phyloP scores from a whole-genome alignment of 92 coral and sea anemone species.

The Umimayanthus kanabou region DNA sequence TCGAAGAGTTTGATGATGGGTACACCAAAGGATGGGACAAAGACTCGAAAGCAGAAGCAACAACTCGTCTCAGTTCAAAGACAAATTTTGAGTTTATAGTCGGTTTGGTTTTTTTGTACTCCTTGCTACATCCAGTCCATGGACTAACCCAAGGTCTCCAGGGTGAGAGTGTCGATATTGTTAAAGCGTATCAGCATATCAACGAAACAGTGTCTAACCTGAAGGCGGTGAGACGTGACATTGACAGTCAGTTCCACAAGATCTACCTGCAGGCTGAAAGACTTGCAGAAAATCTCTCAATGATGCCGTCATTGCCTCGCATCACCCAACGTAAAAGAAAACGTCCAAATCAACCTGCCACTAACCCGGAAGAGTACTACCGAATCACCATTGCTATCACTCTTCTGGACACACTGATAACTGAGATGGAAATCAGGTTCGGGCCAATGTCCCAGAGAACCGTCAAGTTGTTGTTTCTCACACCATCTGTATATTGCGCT shows the following conservation, averaged over 20 bases:
- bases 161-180: no score
- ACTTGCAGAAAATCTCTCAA: neutral
- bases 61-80: no score
- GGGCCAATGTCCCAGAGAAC: neutral
- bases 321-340: neutral
- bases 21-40: no score
- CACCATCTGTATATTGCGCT: neutral
- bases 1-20: no score
- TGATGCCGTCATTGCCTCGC: slow-evolving; percentile 17
- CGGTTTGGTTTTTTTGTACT: no score
- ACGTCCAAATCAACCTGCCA: neutral
- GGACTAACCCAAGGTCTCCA: no score
- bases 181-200: no score
- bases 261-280: slow-evolving; percentile 19
- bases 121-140: no score
- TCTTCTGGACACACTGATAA: slow-evolving; percentile 8
- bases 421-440: neutral
- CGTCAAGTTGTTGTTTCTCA: neutral
- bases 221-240: slow-evolving; percentile 10
- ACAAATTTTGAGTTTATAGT: no score
- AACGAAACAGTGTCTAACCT: slow-evolving; percentile 4
- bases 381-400: neutral
- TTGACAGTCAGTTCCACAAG: slow-evolving; percentile 11
- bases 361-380: neutral
- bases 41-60: no score